Conservation (phyloP, 2,888 invertebrate genomes). For the Ceraclea dissimilis region DNA sequence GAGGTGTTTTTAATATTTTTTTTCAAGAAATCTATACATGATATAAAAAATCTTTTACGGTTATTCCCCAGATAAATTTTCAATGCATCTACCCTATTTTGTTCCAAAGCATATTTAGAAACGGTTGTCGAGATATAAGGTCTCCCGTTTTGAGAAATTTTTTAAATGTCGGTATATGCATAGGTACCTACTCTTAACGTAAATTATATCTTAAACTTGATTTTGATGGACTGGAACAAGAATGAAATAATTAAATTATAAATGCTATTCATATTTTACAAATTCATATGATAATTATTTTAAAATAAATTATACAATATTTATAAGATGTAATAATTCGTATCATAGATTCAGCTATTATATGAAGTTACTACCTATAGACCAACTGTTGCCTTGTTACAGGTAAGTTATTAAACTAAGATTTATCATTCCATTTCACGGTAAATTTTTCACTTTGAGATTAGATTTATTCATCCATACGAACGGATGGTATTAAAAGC, state of each 20-base stretch:
- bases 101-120: too few species aligned
- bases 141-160: too few species aligned
- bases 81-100: too few species aligned
- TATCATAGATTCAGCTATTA: not conserved
- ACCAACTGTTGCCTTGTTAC: not conserved
- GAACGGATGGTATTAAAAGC: too few species aligned
- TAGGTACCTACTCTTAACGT: too few species aligned
- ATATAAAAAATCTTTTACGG: too few species aligned
- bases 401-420: not conserved
- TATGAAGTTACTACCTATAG: not conserved
- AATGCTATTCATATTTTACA: not conserved
- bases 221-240: constrained; percentile 8
- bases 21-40: too few species aligned
- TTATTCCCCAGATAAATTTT: too few species aligned
- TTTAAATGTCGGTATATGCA: too few species aligned
- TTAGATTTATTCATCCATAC: too few species aligned
- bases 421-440: not conserved
- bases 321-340: not conserved
- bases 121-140: too few species aligned
- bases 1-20: too few species aligned
- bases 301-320: not conserved
- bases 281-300: constrained; percentile 3
- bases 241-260: constrained; percentile 3
- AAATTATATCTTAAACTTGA: not conserved
- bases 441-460: not conserved